Base-by-base conservation (phyloP, 2,888 invertebrate genomes). In the Ectropis crepuscularia region DNA sequence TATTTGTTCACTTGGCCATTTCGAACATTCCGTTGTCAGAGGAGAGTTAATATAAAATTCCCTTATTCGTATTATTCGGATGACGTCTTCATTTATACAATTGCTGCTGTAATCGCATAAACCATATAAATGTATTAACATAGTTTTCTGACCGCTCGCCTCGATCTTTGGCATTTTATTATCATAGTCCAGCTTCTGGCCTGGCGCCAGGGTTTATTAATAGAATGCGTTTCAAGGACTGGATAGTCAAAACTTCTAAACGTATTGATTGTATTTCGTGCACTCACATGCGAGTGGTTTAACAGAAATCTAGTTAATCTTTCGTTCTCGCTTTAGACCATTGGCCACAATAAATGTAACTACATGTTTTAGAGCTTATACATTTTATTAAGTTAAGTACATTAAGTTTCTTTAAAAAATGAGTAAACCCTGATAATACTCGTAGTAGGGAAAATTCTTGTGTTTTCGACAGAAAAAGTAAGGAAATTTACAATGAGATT, bases 181-280 rank as follows among this genome's bases (percentile, higher is more conserved):
- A 79, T 75, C 80, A 81, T 73, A 77, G 73, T 75, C 79, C 74
- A 72, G 72, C 65, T 74, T 55, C 74, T 82, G 82, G 82, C 76
- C 49, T 43, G 6, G 38, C 77, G 82, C 82, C 82, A 82, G 76
- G 38, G 37, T 11, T 61, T 82, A 82, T 82, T 76, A 75, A 71
- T 80, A 79, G 81, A 73, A 70, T 68, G 59, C 69, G 75, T 79
- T 78, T 82, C 82, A 82, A 82, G 82, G 82, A 82, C 81, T 71
- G 74, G 71, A 76, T 79, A 80, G 75, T 72, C 71, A 76, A 77
- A 78, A 76, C 75, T 79, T 79, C 75, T 60, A 63, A 64, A 63
- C 66, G 59, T 68, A 72, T 70, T 63, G 68, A 68, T 68, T 68
- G 65, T 70, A 53, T 42, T 70, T 69, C 47, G 41, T 50, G 45